Percentiles rank a stretch among this genome's conserved stretches.
Evolutionary conservation across 2,797 vertebrate genomes (phyloP).

Genomic region (Cynopterus sphinx): DNA sequence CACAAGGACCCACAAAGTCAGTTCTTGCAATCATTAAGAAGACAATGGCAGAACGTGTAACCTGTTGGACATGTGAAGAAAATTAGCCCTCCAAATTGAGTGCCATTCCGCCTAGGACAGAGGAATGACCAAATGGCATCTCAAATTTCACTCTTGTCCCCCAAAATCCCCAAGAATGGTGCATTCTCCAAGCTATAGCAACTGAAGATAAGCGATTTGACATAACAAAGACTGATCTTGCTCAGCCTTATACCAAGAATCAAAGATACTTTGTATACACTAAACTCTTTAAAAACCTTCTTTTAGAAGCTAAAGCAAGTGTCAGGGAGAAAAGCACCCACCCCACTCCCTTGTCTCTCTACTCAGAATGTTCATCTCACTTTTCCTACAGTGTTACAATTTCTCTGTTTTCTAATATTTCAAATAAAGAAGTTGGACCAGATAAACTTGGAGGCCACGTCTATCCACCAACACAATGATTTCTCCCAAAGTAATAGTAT

Average conservation of each 20-base stretch:
- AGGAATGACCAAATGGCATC: background rate
- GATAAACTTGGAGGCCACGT: background rate
- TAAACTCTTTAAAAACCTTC: background rate
- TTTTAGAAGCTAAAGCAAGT: background rate
- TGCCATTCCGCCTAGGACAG: background rate
- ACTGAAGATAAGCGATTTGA: background rate
- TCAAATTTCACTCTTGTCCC: background rate
- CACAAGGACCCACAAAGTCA: background rate
- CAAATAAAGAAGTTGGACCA: background rate
- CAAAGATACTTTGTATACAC: background rate
- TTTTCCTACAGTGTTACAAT: background rate
- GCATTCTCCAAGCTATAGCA: background rate
- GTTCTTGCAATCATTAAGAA: background rate
- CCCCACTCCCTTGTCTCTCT: background rate
- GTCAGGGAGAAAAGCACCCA: background rate
- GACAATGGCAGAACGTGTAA: rapidly evolving
- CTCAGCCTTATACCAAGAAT: background rate
- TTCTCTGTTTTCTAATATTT: background rate
- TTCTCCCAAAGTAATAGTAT: background rate
- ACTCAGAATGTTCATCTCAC: background rate
- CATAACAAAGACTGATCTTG: background rate
- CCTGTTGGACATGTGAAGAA: background rate
- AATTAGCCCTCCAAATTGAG: background rate
- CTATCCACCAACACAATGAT: background rate
- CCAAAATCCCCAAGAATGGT: background rate